phyloP scores from a whole-genome alignment of 1,140 invertebrate genomes.

The Asobara japonica region DNA sequence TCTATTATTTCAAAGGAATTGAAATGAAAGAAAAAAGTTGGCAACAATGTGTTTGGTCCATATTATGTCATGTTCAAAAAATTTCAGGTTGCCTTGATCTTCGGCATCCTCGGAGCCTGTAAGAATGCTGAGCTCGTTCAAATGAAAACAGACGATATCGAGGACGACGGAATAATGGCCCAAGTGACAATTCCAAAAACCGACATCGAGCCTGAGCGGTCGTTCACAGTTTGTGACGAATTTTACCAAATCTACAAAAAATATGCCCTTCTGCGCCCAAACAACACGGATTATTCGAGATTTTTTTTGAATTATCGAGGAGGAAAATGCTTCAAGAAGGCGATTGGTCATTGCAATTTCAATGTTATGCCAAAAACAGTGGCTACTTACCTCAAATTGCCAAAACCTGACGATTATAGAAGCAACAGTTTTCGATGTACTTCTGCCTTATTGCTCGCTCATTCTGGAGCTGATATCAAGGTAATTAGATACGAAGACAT shows the following conservation, averaged over 20 bases:
- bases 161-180: conserved; percentile 26
- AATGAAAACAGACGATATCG: conserved; percentile 30
- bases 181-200: conserved; percentile 33
- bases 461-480: neutral
- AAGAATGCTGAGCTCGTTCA: conserved; percentile 26
- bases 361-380: conserved; percentile 25
- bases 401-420: conserved; percentile 47
- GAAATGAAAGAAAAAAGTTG: too few species aligned
- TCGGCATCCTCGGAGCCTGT: conserved; percentile 37
- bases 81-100: conserved; percentile 36
- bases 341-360: conserved; percentile 28
- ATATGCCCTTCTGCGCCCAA: conserved; percentile 23
- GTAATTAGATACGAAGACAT: too few species aligned
- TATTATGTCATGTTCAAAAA: too few species aligned
- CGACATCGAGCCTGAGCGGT: conserved; percentile 13
- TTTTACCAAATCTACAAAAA: conserved; percentile 37
- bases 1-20: too few species aligned
- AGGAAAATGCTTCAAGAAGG: conserved; percentile 29
- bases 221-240: conserved; percentile 32
- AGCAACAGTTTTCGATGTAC: conserved; percentile 38
- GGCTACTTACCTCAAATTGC: conserved; percentile 36
- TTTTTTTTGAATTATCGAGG: conserved; percentile 29
- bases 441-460: neutral
- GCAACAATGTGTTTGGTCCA: too few species aligned
- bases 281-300: conserved; percentile 35